A percentile compares a stretch with the other conserved stretches of the same genome.
These are phyloP conservation scores for Resseliella maxima DNA, from an alignment of 2,888 invertebrate species.

Conservation along the genomic window DNA sequence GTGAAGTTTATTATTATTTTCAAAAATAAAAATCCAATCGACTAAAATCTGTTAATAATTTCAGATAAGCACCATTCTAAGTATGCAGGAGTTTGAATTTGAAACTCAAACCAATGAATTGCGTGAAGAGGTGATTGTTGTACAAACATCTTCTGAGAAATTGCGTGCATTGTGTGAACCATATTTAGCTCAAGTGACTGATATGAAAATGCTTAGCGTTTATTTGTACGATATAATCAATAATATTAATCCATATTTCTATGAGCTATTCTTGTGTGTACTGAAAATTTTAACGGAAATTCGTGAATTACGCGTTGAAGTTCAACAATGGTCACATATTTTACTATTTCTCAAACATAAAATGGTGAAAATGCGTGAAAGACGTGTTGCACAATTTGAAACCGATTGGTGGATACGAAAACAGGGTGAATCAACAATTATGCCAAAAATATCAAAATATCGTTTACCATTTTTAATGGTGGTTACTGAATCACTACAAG, in stretches of 20 bases:
- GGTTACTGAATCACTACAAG: constrained; percentile 64
- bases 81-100: constrained; percentile 64
- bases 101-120: constrained; percentile 65
- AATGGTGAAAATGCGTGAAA: constrained; percentile 64
- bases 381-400: constrained; percentile 65
- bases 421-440: constrained; percentile 64
- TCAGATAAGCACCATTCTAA: constrained; percentile 64
- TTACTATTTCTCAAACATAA: constrained; percentile 66
- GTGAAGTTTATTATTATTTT: not conserved
- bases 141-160: constrained; percentile 63
- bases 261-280: constrained; percentile 66
- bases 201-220: constrained; percentile 62
- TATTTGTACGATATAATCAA: constrained; percentile 54
- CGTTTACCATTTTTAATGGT: constrained; percentile 66
- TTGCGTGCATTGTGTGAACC: constrained; percentile 64
- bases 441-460: constrained; percentile 67
- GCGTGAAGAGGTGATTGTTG: constrained; percentile 65
- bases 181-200: constrained; percentile 66
- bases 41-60: too few species aligned
- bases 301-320: constrained; percentile 64
- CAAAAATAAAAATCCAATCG: too few species aligned
- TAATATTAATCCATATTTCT: constrained; percentile 65
- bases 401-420: constrained; percentile 66
- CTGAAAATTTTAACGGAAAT: constrained; percentile 65
- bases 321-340: constrained; percentile 66